Evolutionary conservation across 2,113 vertebrate species (phyloP).

Genomic region (Triplophysa siluroides): DNA sequence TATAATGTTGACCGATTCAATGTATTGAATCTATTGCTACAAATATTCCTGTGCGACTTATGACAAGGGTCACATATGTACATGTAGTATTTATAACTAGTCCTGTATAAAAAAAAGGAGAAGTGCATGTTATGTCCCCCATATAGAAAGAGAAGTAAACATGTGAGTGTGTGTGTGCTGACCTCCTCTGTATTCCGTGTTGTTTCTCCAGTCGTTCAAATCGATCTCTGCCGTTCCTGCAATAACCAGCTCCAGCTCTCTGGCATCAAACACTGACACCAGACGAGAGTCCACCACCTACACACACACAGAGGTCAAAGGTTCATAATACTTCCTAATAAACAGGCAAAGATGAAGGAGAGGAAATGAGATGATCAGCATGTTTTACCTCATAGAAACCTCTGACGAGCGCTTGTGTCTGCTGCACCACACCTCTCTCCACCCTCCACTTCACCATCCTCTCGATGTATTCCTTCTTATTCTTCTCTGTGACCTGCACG

Average conservation of each 20-base stretch:
- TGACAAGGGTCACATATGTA: too few species aligned
- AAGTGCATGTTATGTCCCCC: background rate
- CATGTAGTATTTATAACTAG: too few species aligned
- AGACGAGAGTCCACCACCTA: slow-evolving; percentile 88
- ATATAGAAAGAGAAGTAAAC: background rate
- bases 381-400: slow-evolving; percentile 88
- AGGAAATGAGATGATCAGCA: background rate
- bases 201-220: slow-evolving; percentile 87
- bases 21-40: too few species aligned
- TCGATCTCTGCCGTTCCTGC: slow-evolving; percentile 90
- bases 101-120: too few species aligned
- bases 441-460: slow-evolving; percentile 89
- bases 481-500: slow-evolving; percentile 86
- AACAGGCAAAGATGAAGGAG: background rate
- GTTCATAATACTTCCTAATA: background rate
- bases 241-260: slow-evolving; percentile 88
- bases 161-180: slow-evolving; percentile 42
- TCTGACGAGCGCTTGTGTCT: slow-evolving; percentile 84
- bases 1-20: too few species aligned
- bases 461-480: slow-evolving; percentile 90
- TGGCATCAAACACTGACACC: slow-evolving; percentile 88
- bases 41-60: too few species aligned
- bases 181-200: slow-evolving; percentile 90
- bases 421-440: slow-evolving; percentile 82
- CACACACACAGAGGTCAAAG: slow-evolving; percentile 44